phyloP scores from a whole-genome alignment of 2,888 invertebrate genomes.

The Luffia ferchaultella region DNA sequence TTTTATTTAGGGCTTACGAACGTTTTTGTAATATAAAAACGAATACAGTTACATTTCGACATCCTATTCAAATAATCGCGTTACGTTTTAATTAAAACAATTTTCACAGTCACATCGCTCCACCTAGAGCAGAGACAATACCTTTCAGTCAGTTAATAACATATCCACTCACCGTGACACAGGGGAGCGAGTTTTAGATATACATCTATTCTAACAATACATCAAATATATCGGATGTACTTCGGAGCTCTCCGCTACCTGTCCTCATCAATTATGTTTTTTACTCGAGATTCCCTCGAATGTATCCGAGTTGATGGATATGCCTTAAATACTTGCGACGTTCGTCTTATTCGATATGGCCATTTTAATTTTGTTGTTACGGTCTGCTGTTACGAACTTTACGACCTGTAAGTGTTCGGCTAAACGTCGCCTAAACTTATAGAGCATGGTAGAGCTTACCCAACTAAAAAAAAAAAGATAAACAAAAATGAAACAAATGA shows the following conservation, averaged over 20 bases:
- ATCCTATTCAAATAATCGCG: not conserved
- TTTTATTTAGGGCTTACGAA: too few species aligned
- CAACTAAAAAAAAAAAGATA: too few species aligned
- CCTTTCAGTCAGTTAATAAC: slow-evolving; percentile 4
- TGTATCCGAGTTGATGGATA: slow-evolving; percentile 57
- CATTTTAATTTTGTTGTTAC: too few species aligned
- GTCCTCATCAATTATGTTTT: slow-evolving; percentile 60
- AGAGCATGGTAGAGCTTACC: too few species aligned
- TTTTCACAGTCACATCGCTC: not conserved
- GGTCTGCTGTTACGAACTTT: too few species aligned
- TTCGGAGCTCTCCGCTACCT: slow-evolving; percentile 27
- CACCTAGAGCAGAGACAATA: not conserved
- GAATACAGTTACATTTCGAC: too few species aligned
- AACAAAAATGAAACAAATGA: too few species aligned
- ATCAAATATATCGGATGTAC: slow-evolving; percentile 23
- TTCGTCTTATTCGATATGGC: not conserved
- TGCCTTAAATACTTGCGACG: slow-evolving; percentile 32
- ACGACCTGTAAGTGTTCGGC: too few species aligned
- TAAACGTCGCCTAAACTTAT: too few species aligned
- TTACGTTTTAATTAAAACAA: not conserved
- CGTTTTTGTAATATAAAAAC: too few species aligned
- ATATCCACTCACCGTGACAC: slow-evolving; percentile 4
- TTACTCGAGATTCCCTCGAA: slow-evolving; percentile 38
- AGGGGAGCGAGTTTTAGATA: slow-evolving; percentile 21
- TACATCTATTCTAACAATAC: slow-evolving; percentile 39